Evolutionary conservation across 2,797 vertebrate species (phyloP), one percentile per base, ranked within the genome.

Genomic region (Malurus splendens): DNA sequence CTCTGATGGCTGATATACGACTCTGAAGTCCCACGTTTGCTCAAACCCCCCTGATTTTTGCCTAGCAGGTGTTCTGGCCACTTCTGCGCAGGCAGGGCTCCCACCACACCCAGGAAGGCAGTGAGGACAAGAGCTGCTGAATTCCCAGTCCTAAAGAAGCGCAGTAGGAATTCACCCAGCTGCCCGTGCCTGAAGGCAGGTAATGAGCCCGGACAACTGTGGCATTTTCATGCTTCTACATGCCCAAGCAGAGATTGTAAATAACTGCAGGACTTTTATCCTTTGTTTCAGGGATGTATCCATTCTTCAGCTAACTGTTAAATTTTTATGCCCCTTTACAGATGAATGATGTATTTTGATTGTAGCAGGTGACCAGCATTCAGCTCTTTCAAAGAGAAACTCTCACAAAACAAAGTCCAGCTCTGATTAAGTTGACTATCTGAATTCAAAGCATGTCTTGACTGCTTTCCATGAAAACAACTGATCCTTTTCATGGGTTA

Each of bases 381-480:
- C 81, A 68, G 52, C 18, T 50, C 66, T 93, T 90, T 90, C 44
- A 90, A 92, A 90, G 36, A 80, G 74, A 93, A 91, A 74, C 80
- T 28, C 65, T 93, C 90, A 90, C 86, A 76, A 93, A 95, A 95
- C 38, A 28, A 94, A 88, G 74, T 95, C 84, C 70, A 80, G 86
- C 93, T 95, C 95, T 94, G 95, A 97, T 95, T 96, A 96, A 92
- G 72, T 92, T 93, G 70, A 89, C 83, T 95, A 97, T 98, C 96
- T 97, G 95, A 96, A 98, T 98, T 97, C 98, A 97, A 96, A 84
- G 91, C 95, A 97, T 97, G 97, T 97, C 96, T 93, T 95, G 74
- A 88, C 94, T 90, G 97, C 97, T 97, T 95, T 97, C 97, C 96
- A 96, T 96, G 97, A 96, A 98, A 97, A 98, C 95, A 97, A 97